These are phyloP conservation scores for Noctilio leporinus DNA, from an alignment of 2,113 vertebrate genomes.

Conservation along the genomic window DNA sequence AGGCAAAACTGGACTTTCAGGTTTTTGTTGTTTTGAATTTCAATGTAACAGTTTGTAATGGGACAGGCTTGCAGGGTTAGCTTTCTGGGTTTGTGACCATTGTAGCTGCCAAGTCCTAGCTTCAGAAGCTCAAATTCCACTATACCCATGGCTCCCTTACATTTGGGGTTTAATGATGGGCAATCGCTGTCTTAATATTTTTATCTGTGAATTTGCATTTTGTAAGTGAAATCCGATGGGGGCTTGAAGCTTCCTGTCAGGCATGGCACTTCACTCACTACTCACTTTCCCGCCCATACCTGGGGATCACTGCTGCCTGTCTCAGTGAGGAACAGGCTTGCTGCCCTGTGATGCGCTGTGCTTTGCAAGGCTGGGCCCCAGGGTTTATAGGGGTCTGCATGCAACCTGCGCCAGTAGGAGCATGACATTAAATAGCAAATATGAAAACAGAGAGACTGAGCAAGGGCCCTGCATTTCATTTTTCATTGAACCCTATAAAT, in stretches of 20 bases:
- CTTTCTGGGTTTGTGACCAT: neutral
- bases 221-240: neutral
- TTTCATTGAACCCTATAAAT: neutral
- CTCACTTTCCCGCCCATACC: neutral
- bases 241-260: neutral
- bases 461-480: neutral
- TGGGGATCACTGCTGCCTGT: neutral
- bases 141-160: rapidly evolving
- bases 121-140: neutral
- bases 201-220: neutral
- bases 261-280: neutral
- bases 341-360: neutral
- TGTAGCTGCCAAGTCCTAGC: neutral
- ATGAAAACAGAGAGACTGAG: neutral
- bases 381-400: neutral
- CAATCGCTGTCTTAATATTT: neutral
- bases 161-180: neutral
- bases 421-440: neutral
- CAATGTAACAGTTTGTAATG: neutral
- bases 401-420: neutral
- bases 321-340: neutral
- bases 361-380: too few relatives aligned
- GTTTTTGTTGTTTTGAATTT: neutral
- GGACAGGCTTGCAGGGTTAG: neutral
- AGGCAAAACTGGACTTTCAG: neutral